These are phyloP conservation scores for Aspidapion aeneum DNA, from an alignment of 2,888 invertebrate genomes.

Conservation along the genomic window DNA sequence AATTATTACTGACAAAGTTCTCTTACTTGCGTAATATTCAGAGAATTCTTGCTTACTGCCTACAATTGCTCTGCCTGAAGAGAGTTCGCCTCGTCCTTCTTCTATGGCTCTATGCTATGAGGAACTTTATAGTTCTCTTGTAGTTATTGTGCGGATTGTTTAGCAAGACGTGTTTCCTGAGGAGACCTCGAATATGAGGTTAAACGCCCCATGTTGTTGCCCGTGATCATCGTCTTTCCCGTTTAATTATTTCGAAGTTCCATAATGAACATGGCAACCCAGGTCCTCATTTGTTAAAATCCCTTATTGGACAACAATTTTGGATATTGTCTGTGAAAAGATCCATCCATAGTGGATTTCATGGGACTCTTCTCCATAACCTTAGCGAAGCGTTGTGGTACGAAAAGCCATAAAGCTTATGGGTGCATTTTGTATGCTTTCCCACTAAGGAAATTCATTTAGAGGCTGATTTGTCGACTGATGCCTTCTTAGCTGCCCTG, in stretches of 20 bases:
- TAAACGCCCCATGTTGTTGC: constrained; percentile 2
- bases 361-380: constrained; percentile 17
- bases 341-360: constrained; percentile 12
- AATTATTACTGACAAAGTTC: background rate
- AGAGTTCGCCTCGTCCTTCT: background rate
- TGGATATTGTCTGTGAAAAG: constrained; percentile 13
- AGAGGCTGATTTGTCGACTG: constrained; percentile 29
- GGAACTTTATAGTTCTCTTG: background rate
- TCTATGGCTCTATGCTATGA: too few species aligned
- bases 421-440: constrained; percentile 29
- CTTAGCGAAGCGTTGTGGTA: constrained; percentile 15
- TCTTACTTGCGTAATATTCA: constrained; percentile 1
- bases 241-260: background rate
- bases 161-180: background rate
- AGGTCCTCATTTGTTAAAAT: constrained; percentile 4
- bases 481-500: constrained; percentile 26
- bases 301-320: constrained; percentile 11
- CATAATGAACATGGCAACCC: background rate
- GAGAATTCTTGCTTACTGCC: too few species aligned
- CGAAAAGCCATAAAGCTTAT: constrained; percentile 23
- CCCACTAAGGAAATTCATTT: constrained; percentile 33
- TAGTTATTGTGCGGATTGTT: background rate
- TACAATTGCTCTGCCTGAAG: background rate
- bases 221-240: background rate
- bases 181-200: background rate